Base-by-base conservation (phyloP, 2,888 invertebrate genomes). In the Ypsolopha sequella region DNA sequence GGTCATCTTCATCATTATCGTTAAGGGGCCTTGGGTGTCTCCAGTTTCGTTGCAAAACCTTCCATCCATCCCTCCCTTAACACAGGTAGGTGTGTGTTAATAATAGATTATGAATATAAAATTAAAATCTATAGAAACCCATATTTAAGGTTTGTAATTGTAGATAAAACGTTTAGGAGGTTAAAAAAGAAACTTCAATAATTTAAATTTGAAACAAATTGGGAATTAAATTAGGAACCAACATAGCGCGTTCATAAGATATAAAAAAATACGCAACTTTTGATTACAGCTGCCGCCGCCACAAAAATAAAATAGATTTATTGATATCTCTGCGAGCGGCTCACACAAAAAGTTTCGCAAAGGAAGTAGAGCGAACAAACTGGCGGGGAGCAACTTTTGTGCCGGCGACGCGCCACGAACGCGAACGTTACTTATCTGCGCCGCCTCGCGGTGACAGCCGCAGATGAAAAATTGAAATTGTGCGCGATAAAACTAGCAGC, bases 401-500 rank as follows among this genome's bases (percentile, higher is more conserved):
- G 73, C 70, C 66, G 75, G 70, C 76, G 75, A 71, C 71, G 72
- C 70, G 70, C n/a, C n/a, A n/a, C n/a, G n/a, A n/a, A 68, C 73
- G 74, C 72, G 74, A 70, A 67, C 78, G 82, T 84, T 84, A 85
- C 84, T 84, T 86, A 86, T 86, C 85, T 84, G 68, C 75, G 67
- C 73, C 72, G 51, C 51, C 44, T 76, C 71, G 73, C 70, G 82
- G 84, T 82, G 85, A 85, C 84, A 82, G 85, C 76, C 80, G 80
- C 85, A 86, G 82, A 85, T 86, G 85, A 86, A 86, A 85, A 85
- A 86, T 86, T 86, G 85, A 86, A 86, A 85, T 85, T 82, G 84
- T 84, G 78, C 74, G 82, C 84, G 86, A 85, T 85, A 86, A 86
- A 86, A 85, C 80, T 77, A 80, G 38, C 38, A 38, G 38, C 38